Base-by-base conservation (phyloP, 2,113 vertebrate genomes). In the Bagarius yarrelli region DNA sequence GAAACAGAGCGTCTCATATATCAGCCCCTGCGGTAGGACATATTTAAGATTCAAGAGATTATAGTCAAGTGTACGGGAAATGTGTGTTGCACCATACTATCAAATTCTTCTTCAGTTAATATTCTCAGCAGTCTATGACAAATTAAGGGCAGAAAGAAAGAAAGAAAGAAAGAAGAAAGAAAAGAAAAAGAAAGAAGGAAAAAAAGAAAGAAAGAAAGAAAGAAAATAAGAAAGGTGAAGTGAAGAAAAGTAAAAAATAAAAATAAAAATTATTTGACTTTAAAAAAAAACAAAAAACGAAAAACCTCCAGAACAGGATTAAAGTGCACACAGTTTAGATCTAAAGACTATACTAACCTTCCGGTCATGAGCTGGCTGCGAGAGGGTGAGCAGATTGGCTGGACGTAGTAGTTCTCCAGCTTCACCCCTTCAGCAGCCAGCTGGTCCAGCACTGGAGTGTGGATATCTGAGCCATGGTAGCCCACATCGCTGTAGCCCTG, bases 371-470 rank as follows among this genome's bases (percentile, higher is more conserved):
- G 95, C 86, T 98, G 96, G 90, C 96, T 99, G 44, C 96, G 88
- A 44, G 96, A 98, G 0, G 96, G 96, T 0, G 96, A 98, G 87
- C 97, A 99, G 92, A 98, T 98, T 66, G 96, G 94, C 86, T 98
- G 96, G 86, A 98, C 96, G 53, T 97, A 98, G 83, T 98, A 98
- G 80, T 98, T 99, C 89, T 99, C 96, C 90, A 98, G 90, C 82
- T 95, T 97, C 47, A 98, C 96, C 0, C 96, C 96, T 61, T 96
- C 95, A 0, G 92, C 94, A 0, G 97, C 96, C 86, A 98, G 90
- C 76, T 88, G 90, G 93, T 99, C 96, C 89, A 99, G 84, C 0
- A 92, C 94, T 0, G 95, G 94, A 0, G 95, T 97, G 90, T 92
- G 93, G 79, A 99, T 96, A 67, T 96, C 96, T 0, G 97, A 97